A percentile compares a stretch with the other conserved stretches of the same genome.
Evolutionary conservation across 2,113 vertebrate species (phyloP).

Genomic region (Anoura caudifer): DNA sequence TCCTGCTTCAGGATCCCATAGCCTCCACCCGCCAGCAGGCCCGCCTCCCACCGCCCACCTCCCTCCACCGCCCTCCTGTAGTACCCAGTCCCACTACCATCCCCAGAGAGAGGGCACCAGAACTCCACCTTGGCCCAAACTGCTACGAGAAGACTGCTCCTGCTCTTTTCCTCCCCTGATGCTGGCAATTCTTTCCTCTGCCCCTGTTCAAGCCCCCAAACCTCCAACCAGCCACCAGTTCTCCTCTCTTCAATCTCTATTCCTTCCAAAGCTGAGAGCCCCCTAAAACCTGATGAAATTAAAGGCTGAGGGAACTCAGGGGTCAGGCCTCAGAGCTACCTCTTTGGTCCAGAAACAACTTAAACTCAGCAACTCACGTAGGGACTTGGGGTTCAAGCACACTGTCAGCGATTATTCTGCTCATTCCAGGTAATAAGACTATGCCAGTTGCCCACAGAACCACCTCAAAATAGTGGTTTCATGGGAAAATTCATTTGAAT

Average conservation of each 20-base stretch:
- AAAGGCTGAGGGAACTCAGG: background rate
- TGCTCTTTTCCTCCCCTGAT: background rate
- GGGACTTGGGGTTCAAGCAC: background rate
- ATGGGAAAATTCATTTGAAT: background rate
- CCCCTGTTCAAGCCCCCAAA: background rate
- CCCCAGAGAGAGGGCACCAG: rapidly evolving
- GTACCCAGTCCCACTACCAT: background rate
- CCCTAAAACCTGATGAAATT: background rate
- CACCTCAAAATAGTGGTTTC: background rate
- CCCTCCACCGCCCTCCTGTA: background rate
- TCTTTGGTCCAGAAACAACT: background rate
- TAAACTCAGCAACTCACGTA: background rate
- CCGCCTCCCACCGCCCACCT: background rate
- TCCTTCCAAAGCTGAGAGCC: background rate
- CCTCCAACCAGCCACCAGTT: background rate
- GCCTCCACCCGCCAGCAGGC: background rate
- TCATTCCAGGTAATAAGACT: background rate
- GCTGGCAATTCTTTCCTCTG: background rate
- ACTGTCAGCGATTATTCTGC: background rate
- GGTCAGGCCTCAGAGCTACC: background rate
- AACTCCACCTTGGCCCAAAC: background rate
- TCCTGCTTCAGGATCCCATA: too few species aligned
- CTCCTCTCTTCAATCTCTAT: background rate
- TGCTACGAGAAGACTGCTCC: background rate
- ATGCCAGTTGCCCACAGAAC: background rate